phyloP scores from a whole-genome alignment of 2,797 vertebrate genomes.

The Ctenopoma multispine region DNA sequence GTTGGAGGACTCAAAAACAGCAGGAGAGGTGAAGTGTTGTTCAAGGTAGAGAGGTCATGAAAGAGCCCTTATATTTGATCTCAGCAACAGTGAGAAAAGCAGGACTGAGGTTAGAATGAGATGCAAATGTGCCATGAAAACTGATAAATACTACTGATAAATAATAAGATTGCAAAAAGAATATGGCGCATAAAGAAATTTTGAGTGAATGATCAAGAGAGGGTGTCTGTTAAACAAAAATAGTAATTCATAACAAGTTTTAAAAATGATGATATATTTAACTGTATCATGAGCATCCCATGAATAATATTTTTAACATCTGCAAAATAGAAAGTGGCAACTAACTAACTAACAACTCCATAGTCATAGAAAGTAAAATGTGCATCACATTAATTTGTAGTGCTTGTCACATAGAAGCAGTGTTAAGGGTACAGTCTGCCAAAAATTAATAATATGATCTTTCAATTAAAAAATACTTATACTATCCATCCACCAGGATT shows the following conservation, averaged over 20 bases:
- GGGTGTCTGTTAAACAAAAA: constrained; percentile 5
- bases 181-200: neutral
- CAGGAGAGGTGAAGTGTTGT: constrained; percentile 70
- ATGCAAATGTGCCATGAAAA: constrained; percentile 22
- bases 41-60: constrained; percentile 74
- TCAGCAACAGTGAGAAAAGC: constrained; percentile 69
- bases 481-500: constrained; percentile 15
- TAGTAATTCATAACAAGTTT: constrained; percentile 16
- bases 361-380: constrained; percentile 40
- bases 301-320: constrained; percentile 54
- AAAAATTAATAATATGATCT: constrained; percentile 57
- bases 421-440: constrained; percentile 49
- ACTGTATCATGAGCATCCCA: constrained; percentile 12
- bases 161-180: neutral
- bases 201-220: constrained; percentile 4
- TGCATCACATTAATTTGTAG: constrained; percentile 64
- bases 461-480: constrained; percentile 64
- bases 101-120: constrained; percentile 48
- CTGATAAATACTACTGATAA: constrained; percentile 13
- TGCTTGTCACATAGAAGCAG: constrained; percentile 54
- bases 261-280: constrained; percentile 21
- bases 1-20: constrained; percentile 62
- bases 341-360: constrained; percentile 56
- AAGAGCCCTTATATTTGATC: constrained; percentile 85
- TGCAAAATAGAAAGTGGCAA: constrained; percentile 37